A percentile compares a stretch with the other conserved stretches of the same genome.
These are phyloP conservation scores for Nyctalus aviator DNA, from an alignment of 2,797 vertebrate species.

Conservation along the genomic window DNA sequence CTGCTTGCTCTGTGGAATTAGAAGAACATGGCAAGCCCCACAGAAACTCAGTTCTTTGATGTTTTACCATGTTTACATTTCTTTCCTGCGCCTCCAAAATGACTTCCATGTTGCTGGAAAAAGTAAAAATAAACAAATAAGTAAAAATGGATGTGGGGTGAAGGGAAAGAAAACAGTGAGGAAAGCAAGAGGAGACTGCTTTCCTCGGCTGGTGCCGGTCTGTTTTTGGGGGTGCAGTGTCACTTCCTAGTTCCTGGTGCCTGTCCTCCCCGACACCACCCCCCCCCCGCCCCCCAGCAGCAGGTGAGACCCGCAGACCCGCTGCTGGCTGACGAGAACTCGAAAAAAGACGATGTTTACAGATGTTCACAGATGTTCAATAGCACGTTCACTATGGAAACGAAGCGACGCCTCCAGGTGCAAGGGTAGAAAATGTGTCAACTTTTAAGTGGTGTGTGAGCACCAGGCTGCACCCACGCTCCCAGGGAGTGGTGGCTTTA, in stretches of 20 bases:
- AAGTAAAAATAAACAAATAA: background rate
- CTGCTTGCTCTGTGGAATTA: background rate
- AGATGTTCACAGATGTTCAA: background rate
- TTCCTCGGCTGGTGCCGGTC: background rate
- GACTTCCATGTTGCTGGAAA: background rate
- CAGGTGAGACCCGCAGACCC: background rate
- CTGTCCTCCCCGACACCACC: accelerated
- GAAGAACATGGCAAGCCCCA: slow-evolving; percentile 5
- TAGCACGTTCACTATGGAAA: slow-evolving; percentile 1
- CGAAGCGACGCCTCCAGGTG: background rate
- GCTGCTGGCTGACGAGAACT: background rate
- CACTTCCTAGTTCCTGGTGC: slow-evolving; percentile 61
- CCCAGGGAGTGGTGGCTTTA: background rate
- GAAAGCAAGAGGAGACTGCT: background rate
- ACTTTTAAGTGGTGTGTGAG: background rate
- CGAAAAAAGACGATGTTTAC: background rate
- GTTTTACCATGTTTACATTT: background rate
- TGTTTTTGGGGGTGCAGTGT: slow-evolving; percentile 29
- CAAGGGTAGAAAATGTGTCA: background rate
- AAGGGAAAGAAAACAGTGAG: background rate
- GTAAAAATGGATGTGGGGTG: background rate
- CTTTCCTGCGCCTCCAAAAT: background rate
- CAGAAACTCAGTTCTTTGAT: background rate
- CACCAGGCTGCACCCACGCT: background rate
- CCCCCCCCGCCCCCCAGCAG: background rate